These are phyloP conservation scores for Paralvinella palmiformis DNA, from an alignment of 1,140 invertebrate species.

Conservation along the genomic window DNA sequence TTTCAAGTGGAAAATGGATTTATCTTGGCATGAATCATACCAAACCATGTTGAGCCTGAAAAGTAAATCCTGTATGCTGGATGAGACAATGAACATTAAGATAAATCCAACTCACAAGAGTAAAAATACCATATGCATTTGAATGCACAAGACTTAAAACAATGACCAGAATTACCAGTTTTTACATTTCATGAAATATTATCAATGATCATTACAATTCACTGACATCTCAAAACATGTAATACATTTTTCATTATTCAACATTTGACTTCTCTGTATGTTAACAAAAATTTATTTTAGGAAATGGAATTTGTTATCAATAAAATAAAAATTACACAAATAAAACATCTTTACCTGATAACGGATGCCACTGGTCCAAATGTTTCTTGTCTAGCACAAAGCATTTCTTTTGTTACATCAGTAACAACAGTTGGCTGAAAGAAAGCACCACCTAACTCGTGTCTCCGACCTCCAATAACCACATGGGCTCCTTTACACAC, in stretches of 20 bases:
- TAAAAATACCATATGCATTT: background rate
- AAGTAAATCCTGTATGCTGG: background rate
- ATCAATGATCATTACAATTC: too few relatives aligned
- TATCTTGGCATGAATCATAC: too few relatives aligned
- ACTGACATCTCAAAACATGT: too few relatives aligned
- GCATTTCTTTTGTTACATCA: conserved; percentile 72
- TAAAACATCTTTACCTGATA: conserved; percentile 57
- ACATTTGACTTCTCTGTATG: too few relatives aligned
- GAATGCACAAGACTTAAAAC: background rate
- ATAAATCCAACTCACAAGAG: background rate
- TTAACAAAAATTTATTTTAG: background rate
- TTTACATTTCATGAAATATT: too few relatives aligned
- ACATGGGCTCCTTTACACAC: conserved; percentile 76
- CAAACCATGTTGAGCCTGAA: too few relatives aligned
- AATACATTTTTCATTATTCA: too few relatives aligned
- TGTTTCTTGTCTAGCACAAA: conserved; percentile 81
- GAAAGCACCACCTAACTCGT: conserved; percentile 67
- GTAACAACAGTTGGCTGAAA: conserved; percentile 88
- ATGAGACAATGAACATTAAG: background rate
- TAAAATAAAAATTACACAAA: conserved; percentile 12
- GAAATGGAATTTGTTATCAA: background rate
- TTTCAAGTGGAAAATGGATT: too few relatives aligned
- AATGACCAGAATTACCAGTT: conserved; percentile 4
- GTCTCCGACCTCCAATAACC: conserved; percentile 69
- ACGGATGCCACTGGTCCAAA: conserved; percentile 91